These are phyloP conservation scores for Dinoponera quadriceps DNA, from an alignment of 1,140 invertebrate genomes.

Conservation along the genomic window DNA sequence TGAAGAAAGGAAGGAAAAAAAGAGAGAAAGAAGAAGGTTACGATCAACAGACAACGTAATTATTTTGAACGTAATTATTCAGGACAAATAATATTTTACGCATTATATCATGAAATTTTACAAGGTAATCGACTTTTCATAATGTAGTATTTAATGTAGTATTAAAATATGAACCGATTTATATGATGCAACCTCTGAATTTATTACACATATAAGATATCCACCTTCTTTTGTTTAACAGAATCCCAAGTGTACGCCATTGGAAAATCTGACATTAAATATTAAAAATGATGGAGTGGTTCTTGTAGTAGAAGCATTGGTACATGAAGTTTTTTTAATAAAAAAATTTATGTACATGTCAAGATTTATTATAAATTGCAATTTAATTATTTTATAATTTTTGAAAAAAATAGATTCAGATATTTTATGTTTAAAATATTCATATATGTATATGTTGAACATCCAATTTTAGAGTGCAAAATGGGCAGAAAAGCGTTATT, in stretches of 20 bases:
- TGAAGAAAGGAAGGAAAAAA: no score
- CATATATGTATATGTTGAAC: conserved; percentile 41
- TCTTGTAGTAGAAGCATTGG: conserved; percentile 78
- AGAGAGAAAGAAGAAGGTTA: no score
- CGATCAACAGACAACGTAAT: no score
- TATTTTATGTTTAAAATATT: conserved; percentile 4
- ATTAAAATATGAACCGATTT: background rate
- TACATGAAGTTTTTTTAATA: conserved; percentile 63
- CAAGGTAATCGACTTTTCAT: conserved; percentile 46
- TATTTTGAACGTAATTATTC: conserved; percentile 32
- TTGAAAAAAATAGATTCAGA: conserved; percentile 3
- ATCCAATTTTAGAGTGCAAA: conserved; percentile 76
- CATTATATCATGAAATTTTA: conserved; percentile 57
- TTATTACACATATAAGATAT: background rate
- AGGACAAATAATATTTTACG: conserved; percentile 57
- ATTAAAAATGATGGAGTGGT: conserved; percentile 73
- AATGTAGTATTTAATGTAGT: background rate
- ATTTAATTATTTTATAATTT: conserved; percentile 4
- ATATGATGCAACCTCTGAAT: conserved; percentile 18
- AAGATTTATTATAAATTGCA: background rate
- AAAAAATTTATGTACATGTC: background rate
- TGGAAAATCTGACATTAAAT: conserved; percentile 76
- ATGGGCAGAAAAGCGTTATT: conserved; percentile 80
- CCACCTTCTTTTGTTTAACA: conserved; percentile 55
- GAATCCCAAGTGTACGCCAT: conserved; percentile 77